Evolutionary conservation across 2,888 invertebrate species (phyloP).

Genomic region (Polia nebulosa): DNA sequence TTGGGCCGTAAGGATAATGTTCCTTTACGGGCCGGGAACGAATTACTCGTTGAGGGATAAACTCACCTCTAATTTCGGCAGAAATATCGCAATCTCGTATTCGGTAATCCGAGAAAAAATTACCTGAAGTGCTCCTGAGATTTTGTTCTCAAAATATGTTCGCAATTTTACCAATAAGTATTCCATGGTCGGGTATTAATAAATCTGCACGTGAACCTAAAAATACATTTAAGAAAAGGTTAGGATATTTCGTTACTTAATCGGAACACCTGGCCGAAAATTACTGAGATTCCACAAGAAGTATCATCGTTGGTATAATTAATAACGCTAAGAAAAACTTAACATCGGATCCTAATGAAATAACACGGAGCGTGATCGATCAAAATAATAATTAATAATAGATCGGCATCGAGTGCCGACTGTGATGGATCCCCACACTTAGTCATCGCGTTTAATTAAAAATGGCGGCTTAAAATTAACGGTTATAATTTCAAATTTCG

Average conservation of each 20-base stretch:
- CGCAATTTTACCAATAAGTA: slow-evolving; percentile 38
- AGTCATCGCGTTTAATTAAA: slow-evolving; percentile 91
- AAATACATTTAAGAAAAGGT: not conserved
- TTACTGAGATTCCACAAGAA: slow-evolving; percentile 53
- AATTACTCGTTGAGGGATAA: slow-evolving; percentile 89
- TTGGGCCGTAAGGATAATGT: slow-evolving; percentile 85
- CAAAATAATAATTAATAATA: slow-evolving; percentile 91
- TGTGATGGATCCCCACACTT: slow-evolving; percentile 87
- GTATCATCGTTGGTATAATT: slow-evolving; percentile 71
- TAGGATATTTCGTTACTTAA: slow-evolving; percentile 14
- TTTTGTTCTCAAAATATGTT: slow-evolving; percentile 60
- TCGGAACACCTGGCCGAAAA: slow-evolving; percentile 57
- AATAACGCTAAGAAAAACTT: slow-evolving; percentile 82
- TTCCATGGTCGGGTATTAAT: slow-evolving; percentile 30
- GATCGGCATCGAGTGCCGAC: slow-evolving; percentile 82
- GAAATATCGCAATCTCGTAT: slow-evolving; percentile 80
- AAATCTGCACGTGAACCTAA: not conserved
- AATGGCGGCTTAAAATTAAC: slow-evolving; percentile 86
- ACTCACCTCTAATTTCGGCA: slow-evolving; percentile 86
- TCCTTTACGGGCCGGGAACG: slow-evolving; percentile 84
- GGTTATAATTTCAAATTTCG: slow-evolving; percentile 84
- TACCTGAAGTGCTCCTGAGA: slow-evolving; percentile 76
- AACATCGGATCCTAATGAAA: slow-evolving; percentile 85
- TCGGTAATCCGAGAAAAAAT: slow-evolving; percentile 79
- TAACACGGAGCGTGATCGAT: slow-evolving; percentile 88